These are phyloP conservation scores for Didymodactylos carnosus DNA, from an alignment of 2,888 invertebrate species.

Conservation along the genomic window DNA sequence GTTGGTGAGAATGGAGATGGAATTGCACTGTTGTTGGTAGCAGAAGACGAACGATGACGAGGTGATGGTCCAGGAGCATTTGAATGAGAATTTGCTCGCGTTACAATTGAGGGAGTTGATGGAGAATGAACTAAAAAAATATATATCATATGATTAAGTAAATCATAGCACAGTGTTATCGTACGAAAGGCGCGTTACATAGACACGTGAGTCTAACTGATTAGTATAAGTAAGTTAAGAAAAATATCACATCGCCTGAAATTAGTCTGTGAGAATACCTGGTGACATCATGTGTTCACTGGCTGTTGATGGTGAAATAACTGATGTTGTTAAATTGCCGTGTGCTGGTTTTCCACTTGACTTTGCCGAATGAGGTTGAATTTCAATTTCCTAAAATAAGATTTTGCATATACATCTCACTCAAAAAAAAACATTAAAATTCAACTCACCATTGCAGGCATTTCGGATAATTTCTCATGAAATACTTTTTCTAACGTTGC, in stretches of 20 bases:
- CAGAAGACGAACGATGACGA: not conserved
- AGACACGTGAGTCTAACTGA: too few relatives aligned
- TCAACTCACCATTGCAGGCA: constrained; percentile 68
- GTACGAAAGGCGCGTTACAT: too few relatives aligned
- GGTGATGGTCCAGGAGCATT: not conserved
- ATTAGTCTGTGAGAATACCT: not conserved
- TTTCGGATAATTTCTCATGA: constrained; percentile 65
- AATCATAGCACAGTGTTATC: too few relatives aligned
- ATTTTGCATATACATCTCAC: not conserved
- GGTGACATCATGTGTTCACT: not conserved
- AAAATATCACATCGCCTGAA: too few relatives aligned
- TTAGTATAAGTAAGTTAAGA: too few relatives aligned
- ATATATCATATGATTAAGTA: too few relatives aligned
- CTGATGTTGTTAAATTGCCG: not conserved
- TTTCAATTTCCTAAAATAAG: not conserved
- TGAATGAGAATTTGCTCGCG: not conserved
- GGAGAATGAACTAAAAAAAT: not conserved
- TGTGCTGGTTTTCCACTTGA: not conserved
- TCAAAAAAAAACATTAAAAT: not conserved
- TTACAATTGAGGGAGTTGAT: not conserved
- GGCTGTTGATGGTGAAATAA: not conserved
- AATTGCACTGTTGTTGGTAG: not conserved
- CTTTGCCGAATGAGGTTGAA: not conserved
- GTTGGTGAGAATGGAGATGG: not conserved
- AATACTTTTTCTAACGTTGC: constrained; percentile 79